A percentile compares a stretch with the other conserved stretches of the same genome.
These are phyloP conservation scores for Catamblyrhynchus diadema DNA, from an alignment of 2,797 vertebrate genomes.

Conservation along the genomic window DNA sequence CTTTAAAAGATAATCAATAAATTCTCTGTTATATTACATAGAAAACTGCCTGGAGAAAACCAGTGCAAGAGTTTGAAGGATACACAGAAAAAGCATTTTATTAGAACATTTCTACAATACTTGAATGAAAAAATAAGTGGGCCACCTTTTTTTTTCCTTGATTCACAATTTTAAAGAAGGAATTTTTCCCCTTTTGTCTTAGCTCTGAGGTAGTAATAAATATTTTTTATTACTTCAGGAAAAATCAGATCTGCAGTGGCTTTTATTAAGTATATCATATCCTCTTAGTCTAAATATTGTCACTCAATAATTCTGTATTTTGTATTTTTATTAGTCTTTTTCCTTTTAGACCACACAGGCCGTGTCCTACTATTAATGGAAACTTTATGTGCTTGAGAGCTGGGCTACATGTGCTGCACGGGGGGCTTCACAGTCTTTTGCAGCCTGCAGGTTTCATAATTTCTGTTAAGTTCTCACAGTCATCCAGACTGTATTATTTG, in stretches of 20 bases:
- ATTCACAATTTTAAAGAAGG: background rate
- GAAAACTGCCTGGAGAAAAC: background rate
- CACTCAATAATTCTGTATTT: background rate
- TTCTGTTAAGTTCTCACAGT: background rate
- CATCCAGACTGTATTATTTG: background rate
- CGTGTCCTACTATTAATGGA: background rate
- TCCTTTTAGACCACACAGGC: background rate
- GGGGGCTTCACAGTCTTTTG: background rate
- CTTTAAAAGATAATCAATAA: background rate
- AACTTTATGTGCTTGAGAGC: background rate
- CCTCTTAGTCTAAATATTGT: background rate
- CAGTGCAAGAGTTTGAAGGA: background rate
- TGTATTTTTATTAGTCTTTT: background rate
- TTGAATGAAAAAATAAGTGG: background rate
- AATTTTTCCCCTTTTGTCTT: background rate
- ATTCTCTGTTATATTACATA: background rate
- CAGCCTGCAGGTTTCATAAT: background rate
- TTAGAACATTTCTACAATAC: background rate
- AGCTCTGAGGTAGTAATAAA: background rate
- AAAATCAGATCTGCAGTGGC: background rate
- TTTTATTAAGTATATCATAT: background rate
- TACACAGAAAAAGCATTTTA: background rate
- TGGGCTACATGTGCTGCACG: fast-evolving
- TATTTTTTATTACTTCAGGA: background rate
- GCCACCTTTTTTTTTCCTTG: background rate